Conservation (phyloP, 2,113 vertebrate species). For the Acinonyx jubatus region DNA sequence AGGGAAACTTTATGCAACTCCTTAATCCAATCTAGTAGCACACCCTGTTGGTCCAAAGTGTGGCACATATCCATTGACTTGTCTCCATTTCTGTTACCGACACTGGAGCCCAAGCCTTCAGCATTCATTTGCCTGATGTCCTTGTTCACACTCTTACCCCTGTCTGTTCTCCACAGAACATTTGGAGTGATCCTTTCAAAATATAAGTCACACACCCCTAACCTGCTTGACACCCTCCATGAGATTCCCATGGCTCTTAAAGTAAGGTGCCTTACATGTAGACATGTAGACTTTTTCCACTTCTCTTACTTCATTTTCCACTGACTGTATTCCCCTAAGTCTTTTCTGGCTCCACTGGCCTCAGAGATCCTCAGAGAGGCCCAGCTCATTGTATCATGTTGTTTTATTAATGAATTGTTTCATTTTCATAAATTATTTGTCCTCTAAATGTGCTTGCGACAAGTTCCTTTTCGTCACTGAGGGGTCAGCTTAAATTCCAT, state of each 20-base stretch:
- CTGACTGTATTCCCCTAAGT: not conserved
- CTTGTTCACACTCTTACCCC: not conserved
- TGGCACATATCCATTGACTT: not conserved
- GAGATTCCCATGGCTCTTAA: not conserved
- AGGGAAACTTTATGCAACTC: not conserved
- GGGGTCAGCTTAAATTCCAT: not conserved
- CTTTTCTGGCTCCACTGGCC: not conserved
- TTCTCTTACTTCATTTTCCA: not conserved
- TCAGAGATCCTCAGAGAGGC: not conserved
- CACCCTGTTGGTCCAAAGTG: too few species aligned
- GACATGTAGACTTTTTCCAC: not conserved
- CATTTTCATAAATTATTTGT: not conserved
- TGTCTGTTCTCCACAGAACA: not conserved
- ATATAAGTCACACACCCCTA: not conserved
- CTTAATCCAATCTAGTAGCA: not conserved
- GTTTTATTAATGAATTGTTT: conserved; percentile 12
- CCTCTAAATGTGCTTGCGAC: not conserved
- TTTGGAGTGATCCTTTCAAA: not conserved
- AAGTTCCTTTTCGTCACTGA: not conserved
- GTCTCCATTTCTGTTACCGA: not conserved
- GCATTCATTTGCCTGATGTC: not conserved
- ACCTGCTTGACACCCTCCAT: not conserved
- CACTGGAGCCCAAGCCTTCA: not conserved
- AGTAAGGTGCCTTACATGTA: not conserved
- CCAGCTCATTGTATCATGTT: not conserved